Evolutionary conservation across 2,888 invertebrate species (phyloP), one percentile per base, ranked within the genome.

Genomic region (Apocheima hispidaria): DNA sequence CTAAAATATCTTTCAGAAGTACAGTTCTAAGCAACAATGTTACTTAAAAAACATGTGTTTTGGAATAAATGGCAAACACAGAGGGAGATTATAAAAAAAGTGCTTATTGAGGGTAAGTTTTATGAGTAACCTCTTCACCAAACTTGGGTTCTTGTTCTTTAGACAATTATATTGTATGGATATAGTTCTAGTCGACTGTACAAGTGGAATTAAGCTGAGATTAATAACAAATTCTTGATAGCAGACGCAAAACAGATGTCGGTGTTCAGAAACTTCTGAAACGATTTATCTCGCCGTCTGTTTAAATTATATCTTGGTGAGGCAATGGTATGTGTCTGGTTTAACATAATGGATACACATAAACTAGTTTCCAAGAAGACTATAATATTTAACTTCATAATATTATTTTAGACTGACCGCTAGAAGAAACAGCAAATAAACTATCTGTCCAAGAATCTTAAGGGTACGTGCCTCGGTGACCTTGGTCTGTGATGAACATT

Each of bases 171-270:
- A 14, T 28, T 16, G 16, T 14, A 21, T 41, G 3, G n/a, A 12
- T 10, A 26, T 44, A 0, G 16, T 44, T 28, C 26, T 16, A 28
- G 26, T 26, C 54, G 23, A 49, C 44, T 55, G 23, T 43, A 49
- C 54, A 50, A 49, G n/a, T 26, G 35, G 16, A 44, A 44, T 44
- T 50, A 50, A 16, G n/a, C 20, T 12, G 4, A 60, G 40, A 59
- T 63, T 36, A 38, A 60, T 50, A 63, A 53, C 36, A 59, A 48
- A 55, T 66, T 55, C 38, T 7, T 33, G 54, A 30, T 18, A 66
- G 46, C 46, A 63, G 60, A 69, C 58, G 46, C 33, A 36, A 54
- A 51, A 64, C 69, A 67, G 69, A 67, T 67, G 65, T 62, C 40
- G 44, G 53, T 51, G 48, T 60, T 62, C 54, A 46, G 41, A 51